These are phyloP conservation scores for Enteromius anoplus DNA, from an alignment of 2,797 vertebrate species.

Conservation along the genomic window DNA sequence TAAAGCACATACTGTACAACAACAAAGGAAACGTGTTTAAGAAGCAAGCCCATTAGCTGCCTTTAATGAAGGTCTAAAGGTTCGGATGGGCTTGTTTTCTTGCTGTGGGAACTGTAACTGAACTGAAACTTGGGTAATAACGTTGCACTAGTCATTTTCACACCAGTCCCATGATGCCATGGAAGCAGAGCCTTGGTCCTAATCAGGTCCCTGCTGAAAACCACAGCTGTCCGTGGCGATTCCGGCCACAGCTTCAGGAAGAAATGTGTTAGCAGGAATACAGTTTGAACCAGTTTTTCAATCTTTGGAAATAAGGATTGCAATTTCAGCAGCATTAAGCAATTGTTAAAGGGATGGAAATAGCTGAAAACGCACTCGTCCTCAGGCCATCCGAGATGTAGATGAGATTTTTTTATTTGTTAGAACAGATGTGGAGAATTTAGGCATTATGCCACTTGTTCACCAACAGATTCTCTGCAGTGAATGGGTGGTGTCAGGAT, in stretches of 20 bases:
- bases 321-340: not conserved
- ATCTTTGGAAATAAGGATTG: not conserved
- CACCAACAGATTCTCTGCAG: not conserved
- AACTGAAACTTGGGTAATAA: constrained; percentile 9
- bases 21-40: not conserved
- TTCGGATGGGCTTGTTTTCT: constrained; percentile 6
- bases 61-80: not conserved
- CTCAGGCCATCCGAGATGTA: not conserved
- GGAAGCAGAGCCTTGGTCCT: not conserved
- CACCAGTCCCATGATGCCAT: constrained; percentile 33
- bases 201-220: constrained; percentile 41
- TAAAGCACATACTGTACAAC: not conserved
- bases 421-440: not conserved
- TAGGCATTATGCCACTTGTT: not conserved
- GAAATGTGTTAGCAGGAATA: constrained; percentile 13
- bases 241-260: not conserved
- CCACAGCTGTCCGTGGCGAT: not conserved
- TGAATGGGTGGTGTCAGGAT: no score
- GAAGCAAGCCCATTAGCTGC: not conserved
- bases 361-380: not conserved
- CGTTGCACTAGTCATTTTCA: constrained; percentile 10
- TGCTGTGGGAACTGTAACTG: not conserved
- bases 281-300: not conserved
- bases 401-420: not conserved
- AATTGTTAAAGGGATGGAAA: not conserved